Conservation (phyloP, 2,113 vertebrate genomes). For the Puffinus mauretanicus region DNA sequence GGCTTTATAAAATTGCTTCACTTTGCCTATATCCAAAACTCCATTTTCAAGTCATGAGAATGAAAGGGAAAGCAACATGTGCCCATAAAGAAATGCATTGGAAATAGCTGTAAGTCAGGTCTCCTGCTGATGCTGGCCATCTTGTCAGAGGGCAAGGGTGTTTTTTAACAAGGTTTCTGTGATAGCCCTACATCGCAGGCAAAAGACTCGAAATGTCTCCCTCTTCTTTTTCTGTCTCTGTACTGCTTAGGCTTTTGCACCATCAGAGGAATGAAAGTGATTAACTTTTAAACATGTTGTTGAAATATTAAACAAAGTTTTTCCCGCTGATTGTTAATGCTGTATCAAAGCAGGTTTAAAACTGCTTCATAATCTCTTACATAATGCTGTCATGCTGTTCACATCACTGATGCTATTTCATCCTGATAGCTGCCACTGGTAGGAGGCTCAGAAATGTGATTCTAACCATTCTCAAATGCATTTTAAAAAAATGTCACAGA, state of each 20-base stretch:
- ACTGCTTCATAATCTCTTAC: slow-evolving; percentile 50
- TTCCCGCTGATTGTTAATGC: slow-evolving; percentile 19
- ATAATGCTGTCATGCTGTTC: slow-evolving; percentile 55
- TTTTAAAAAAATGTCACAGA: slow-evolving; percentile 25
- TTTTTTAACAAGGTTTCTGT: not conserved
- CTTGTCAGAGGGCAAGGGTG: not conserved
- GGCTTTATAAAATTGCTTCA: not conserved
- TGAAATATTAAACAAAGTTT: slow-evolving; percentile 62
- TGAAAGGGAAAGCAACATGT: not conserved
- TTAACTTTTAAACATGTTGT: slow-evolving; percentile 56
- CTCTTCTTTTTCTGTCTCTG: not conserved
- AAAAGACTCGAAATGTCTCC: not conserved
- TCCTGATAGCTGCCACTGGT: slow-evolving; percentile 26
- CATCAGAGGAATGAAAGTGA: slow-evolving; percentile 20
- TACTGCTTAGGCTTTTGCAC: not conserved
- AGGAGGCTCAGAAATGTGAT: slow-evolving; percentile 11
- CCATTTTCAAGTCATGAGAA: not conserved
- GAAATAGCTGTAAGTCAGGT: not conserved
- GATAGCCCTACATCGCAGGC: not conserved
- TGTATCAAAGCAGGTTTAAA: slow-evolving; percentile 47
- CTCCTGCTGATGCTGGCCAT: not conserved
- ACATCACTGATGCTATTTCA: slow-evolving; percentile 41
- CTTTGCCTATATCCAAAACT: not conserved
- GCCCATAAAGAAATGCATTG: not conserved
- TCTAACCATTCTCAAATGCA: slow-evolving; percentile 24